Evolutionary conservation across 1,140 invertebrate genomes (phyloP).

Genomic region (Caenorhabditis briggsae): DNA sequence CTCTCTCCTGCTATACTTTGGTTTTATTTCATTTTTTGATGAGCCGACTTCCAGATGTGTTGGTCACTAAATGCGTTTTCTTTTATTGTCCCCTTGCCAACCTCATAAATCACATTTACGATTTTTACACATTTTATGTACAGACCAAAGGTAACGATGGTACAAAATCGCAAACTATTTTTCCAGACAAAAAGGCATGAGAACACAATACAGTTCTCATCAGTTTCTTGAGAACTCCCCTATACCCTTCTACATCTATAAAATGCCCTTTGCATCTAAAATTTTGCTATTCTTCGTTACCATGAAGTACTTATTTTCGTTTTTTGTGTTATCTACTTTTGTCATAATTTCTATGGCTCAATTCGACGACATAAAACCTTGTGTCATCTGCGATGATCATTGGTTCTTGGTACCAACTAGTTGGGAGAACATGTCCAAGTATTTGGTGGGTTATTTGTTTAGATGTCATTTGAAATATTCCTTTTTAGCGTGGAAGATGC

Average conservation of each 20-base stretch:
- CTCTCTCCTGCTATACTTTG: background rate
- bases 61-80: background rate
- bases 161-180: background rate
- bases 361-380: background rate
- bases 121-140: too few species aligned
- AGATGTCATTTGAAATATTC: background rate
- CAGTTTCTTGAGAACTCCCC: background rate
- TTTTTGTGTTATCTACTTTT: background rate
- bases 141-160: too few species aligned
- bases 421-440: conserved; percentile 11
- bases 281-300: background rate
- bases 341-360: background rate
- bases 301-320: background rate
- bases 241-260: background rate
- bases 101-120: background rate
- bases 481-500: background rate
- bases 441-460: background rate
- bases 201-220: background rate
- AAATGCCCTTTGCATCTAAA: background rate
- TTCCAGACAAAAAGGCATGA: background rate
- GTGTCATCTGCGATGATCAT: conserved; percentile 4
- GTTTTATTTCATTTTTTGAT: background rate
- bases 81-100: background rate
- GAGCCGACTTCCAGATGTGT: conserved; percentile 29
- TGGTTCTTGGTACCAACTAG: conserved; percentile 4